Base-by-base conservation (phyloP, 2,888 invertebrate genomes). In the Argyresthia albistria region DNA sequence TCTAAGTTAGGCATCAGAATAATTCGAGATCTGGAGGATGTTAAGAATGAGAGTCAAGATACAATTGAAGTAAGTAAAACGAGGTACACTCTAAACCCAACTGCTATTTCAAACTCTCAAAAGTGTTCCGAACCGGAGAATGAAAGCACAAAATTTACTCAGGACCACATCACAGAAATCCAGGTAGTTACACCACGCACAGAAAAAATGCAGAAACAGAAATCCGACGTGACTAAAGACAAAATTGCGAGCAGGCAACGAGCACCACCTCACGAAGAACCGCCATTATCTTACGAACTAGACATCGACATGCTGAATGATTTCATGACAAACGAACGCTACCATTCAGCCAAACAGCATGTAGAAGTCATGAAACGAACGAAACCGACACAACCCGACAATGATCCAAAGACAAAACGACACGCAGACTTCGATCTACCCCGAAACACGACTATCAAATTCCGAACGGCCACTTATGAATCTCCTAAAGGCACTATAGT, bases 151-250 rank as follows among this genome's bases (percentile, higher is more conserved):
- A 52, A 70, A 54, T 56, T 60, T 36, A 67, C 67, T 42, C 74
- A 88, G 63, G 91, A 91, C 35, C 93, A 92, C 65, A 89, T 93
- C 37, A 93, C 93, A 43, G 93, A 93, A 77, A 93, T 93, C 54
- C 92, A 93, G 75, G 93, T 93, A 0, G 76, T 90, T 1, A 89
- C 90, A 12, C 89, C 90, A 6, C 77, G 80, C 46, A 82, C 70
- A 52, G 89, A 76, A 59, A 80, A 78, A 60, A 60, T 62, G 14
- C 58, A 59, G 10, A 72, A 71, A 57, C 66, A 76, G 51, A 71
- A 73, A 63, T 57, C 71, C 16, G 66, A 70, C 59, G 46, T 61
- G 53, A 64, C 59, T 36, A 76, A 73, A 70, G 74, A 80, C 55
- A 83, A 83, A 68, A 65, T 81, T 53, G 64, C 75, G 39, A 79